phyloP scores from a whole-genome alignment of 2,888 invertebrate genomes.

The Oconnorella tubifera region DNA sequence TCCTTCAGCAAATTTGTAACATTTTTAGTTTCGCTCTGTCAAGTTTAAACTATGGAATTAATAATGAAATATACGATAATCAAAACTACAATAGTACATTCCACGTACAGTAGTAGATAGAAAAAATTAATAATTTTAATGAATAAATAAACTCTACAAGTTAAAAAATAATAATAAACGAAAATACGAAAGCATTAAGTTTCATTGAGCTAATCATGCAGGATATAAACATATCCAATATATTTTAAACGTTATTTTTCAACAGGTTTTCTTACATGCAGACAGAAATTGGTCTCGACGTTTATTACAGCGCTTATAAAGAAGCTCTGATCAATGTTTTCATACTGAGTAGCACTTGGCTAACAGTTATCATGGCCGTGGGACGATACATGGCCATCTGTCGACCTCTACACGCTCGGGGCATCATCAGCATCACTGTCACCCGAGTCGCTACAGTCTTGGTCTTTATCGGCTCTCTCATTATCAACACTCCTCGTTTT shows the following conservation, averaged over 20 bases:
- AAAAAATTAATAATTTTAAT: no score
- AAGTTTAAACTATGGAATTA: no score
- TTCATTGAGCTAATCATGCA: no score
- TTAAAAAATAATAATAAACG: no score
- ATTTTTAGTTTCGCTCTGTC: no score
- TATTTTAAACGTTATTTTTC: background rate
- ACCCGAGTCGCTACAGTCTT: conserved; percentile 66
- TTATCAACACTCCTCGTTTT: conserved; percentile 65
- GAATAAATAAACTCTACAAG: no score
- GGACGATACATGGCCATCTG: conserved; percentile 74
- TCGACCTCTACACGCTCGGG: conserved; percentile 67
- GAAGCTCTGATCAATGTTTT: conserved; percentile 50
- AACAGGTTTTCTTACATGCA: background rate
- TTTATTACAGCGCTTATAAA: conserved; percentile 45
- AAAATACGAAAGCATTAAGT: no score
- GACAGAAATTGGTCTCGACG: conserved; percentile 35
- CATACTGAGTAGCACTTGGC: conserved; percentile 70
- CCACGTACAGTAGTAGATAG: no score
- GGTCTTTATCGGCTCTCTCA: conserved; percentile 62
- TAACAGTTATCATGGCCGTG: conserved; percentile 70
- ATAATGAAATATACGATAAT: no score
- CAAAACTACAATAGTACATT: no score
- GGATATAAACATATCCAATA: no score
- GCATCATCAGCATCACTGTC: conserved; percentile 63
- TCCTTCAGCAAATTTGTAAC: no score